phyloP scores from a whole-genome alignment of 2,797 vertebrate genomes.

The Gorsachius magnificus region DNA sequence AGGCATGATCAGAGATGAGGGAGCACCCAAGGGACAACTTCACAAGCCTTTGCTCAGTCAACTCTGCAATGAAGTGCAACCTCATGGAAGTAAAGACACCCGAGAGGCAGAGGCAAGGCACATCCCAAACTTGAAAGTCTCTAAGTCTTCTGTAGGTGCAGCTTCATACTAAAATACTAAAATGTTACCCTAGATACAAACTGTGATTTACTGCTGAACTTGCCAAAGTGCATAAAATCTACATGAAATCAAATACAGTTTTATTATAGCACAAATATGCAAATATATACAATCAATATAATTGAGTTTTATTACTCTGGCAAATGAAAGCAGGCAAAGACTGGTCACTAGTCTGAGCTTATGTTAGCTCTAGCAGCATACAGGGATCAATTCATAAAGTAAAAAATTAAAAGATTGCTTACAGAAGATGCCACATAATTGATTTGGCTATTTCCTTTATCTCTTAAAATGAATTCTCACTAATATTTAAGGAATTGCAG shows the following conservation, averaged over 20 bases:
- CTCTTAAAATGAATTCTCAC: neutral
- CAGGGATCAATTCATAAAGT: neutral
- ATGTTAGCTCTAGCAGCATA: neutral
- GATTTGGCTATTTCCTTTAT: neutral
- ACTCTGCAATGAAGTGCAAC: slow-evolving; percentile 28
- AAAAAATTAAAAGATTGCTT: neutral
- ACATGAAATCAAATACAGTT: neutral
- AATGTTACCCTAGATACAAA: neutral
- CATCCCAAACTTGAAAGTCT: neutral
- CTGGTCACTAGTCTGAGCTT: neutral
- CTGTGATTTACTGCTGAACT: neutral
- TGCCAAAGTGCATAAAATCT: neutral
- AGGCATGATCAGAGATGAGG: slow-evolving; percentile 36
- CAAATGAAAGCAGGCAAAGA: neutral
- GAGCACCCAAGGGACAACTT: slow-evolving; percentile 42
- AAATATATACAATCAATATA: neutral
- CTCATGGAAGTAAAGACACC: slow-evolving; percentile 63
- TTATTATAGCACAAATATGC: neutral
- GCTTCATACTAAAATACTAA: neutral
- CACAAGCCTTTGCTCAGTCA: slow-evolving; percentile 43
- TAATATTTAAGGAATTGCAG: neutral
- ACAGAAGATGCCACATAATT: neutral
- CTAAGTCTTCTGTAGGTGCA: neutral
- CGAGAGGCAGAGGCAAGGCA: neutral
- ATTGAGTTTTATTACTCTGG: neutral